Evolutionary conservation across 2,797 vertebrate genomes (phyloP).

Genomic region (Bradypus variegatus): DNA sequence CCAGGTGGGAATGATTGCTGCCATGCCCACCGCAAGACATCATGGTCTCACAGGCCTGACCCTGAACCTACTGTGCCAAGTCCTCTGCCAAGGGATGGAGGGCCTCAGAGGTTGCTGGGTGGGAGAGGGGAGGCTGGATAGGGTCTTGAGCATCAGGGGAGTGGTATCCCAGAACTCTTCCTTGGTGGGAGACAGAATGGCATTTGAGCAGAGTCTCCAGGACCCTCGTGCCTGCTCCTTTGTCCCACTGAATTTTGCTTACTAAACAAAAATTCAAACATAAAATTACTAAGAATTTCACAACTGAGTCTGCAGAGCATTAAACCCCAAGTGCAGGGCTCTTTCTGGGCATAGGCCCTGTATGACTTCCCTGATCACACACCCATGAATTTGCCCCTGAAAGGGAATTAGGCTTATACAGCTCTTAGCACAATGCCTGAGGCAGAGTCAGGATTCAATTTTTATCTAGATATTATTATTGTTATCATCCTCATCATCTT

Average conservation of each 20-base stretch:
- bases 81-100: not conserved
- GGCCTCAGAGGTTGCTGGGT: not conserved
- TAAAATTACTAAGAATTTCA: not conserved
- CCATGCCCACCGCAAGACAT: not conserved
- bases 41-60: not conserved
- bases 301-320: not conserved
- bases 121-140: not conserved
- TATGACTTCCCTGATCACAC: not conserved
- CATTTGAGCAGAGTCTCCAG: not conserved
- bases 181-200: not conserved
- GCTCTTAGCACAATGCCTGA: not conserved
- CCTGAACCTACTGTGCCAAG: not conserved
- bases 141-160: too few relatives aligned
- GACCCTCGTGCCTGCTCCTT: not conserved
- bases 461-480: not conserved
- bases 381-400: not conserved
- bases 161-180: not conserved
- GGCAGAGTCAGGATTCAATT: not conserved
- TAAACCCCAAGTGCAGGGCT: not conserved
- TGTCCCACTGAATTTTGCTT: not conserved
- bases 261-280: not conserved
- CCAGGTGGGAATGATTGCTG: not conserved
- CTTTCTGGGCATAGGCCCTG: not conserved
- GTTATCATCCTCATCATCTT: not conserved
- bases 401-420: not conserved